A percentile compares a stretch with the other conserved stretches of the same genome.
Conservation (phyloP, 2,113 vertebrate species). For the Chloropsis cyanopogon region DNA sequence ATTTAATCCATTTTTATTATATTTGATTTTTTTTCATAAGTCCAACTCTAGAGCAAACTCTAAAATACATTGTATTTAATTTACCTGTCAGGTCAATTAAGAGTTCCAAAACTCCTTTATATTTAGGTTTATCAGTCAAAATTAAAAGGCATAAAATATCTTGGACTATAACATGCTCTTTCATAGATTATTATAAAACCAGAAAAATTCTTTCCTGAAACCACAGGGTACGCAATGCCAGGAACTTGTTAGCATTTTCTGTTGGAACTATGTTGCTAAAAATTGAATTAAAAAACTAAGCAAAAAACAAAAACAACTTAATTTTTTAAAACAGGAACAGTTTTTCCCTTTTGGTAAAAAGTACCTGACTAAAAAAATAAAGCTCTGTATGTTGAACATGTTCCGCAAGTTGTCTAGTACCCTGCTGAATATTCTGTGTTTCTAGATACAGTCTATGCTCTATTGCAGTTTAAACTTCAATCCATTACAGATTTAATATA, state of each 20-base stretch:
- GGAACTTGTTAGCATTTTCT: not conserved
- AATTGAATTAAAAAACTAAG: not conserved
- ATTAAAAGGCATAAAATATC: not conserved
- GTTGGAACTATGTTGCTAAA: not conserved
- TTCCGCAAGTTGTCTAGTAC: not conserved
- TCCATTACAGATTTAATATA: not conserved
- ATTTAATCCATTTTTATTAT: constrained; percentile 52
- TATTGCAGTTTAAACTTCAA: not conserved
- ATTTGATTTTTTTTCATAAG: not conserved
- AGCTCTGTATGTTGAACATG: not conserved
- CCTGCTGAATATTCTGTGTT: not conserved
- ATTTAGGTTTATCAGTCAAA: not conserved
- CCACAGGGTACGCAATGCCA: not conserved
- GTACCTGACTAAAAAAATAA: not conserved
- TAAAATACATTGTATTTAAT: not conserved
- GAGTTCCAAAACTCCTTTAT: not conserved
- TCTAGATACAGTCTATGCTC: not conserved
- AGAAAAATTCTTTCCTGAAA: not conserved
- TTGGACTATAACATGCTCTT: not conserved
- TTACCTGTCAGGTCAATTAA: not conserved
- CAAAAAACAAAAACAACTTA: not conserved
- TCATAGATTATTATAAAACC: not conserved
- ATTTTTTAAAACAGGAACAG: not conserved
- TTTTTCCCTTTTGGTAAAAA: not conserved
- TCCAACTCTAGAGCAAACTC: not conserved